Conservation (phyloP, 2,113 vertebrate species). For the Romanogobio albipinnatus region DNA sequence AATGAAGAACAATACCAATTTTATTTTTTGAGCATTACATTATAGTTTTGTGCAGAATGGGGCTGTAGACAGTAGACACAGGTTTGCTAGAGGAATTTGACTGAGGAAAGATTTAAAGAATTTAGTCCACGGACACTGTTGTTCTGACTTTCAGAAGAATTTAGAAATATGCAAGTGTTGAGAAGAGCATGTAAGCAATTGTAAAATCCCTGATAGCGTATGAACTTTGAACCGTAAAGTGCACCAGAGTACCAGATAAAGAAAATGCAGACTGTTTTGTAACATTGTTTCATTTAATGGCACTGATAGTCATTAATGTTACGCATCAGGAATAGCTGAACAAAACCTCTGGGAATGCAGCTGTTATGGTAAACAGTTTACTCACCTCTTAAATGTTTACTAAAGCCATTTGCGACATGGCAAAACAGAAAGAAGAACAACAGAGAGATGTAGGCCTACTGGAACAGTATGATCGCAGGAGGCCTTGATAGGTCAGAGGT, state of each 20-base stretch:
- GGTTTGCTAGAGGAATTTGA: background rate
- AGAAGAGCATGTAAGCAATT: background rate
- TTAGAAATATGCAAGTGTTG: background rate
- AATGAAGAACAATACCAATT: background rate
- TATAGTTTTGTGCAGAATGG: background rate
- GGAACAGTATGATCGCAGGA: slow-evolving; percentile 7
- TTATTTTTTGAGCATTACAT: background rate
- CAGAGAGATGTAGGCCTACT: background rate
- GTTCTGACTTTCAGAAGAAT: background rate
- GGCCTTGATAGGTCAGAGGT: slow-evolving; percentile 65
- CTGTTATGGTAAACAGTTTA: background rate
- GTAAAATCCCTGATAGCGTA: slow-evolving; percentile 29
- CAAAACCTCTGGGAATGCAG: background rate
- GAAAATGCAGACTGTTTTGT: background rate
- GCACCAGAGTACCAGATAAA: slow-evolving; percentile 25
- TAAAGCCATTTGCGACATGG: slow-evolving; percentile 22
- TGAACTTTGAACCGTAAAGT: slow-evolving; percentile 36
- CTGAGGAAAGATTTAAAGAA: background rate
- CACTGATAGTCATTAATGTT: background rate
- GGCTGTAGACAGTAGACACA: background rate
- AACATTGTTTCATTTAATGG: slow-evolving; percentile 22
- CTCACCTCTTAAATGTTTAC: slow-evolving; percentile 18
- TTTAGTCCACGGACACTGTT: background rate
- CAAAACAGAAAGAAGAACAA: slow-evolving; percentile 16
- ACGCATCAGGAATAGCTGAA: background rate